Evolutionary conservation across 1,140 invertebrate species (phyloP).

Genomic region (Melitaea cinxia): DNA sequence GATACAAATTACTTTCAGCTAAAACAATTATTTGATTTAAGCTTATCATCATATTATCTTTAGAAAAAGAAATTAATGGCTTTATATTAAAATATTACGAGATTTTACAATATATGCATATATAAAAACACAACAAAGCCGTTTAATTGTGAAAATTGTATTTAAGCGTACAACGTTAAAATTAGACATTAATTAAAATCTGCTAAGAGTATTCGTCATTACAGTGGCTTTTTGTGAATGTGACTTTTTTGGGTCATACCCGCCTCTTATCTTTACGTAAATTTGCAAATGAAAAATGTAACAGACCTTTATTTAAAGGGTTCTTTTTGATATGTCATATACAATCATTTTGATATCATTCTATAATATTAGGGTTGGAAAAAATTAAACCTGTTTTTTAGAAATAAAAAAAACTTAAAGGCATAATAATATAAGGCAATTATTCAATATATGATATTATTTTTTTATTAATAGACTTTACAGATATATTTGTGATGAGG

Average conservation of each 20-base stretch:
- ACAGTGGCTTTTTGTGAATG: slow-evolving; percentile 57
- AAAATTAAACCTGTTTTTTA: not conserved
- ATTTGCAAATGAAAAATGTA: slow-evolving; percentile 30
- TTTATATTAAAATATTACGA: too few relatives aligned
- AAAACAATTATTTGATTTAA: too few relatives aligned
- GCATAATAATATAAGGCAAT: too few relatives aligned
- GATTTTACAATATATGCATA: too few relatives aligned
- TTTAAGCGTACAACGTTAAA: slow-evolving; percentile 57
- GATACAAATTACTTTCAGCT: too few relatives aligned
- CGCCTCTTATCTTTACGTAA: slow-evolving; percentile 45
- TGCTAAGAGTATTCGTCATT: slow-evolving; percentile 66
- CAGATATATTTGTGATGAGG: too few relatives aligned
- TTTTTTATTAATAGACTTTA: too few relatives aligned
- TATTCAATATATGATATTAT: too few relatives aligned
- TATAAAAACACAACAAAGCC: slow-evolving; percentile 1
- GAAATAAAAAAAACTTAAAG: not conserved
- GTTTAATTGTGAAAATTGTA: slow-evolving; percentile 43
- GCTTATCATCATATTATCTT: too few relatives aligned
- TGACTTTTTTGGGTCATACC: slow-evolving; percentile 48
- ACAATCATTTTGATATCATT: slow-evolving; percentile 10
- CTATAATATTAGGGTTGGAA: not conserved
- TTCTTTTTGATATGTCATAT: slow-evolving; percentile 20
- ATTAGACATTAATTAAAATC: slow-evolving; percentile 74
- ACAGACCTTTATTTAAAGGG: slow-evolving; percentile 17
- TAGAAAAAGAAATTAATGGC: too few relatives aligned